Evolutionary conservation across 1,140 invertebrate genomes (phyloP).

Genomic region (Caenorhabditis briggsae): DNA sequence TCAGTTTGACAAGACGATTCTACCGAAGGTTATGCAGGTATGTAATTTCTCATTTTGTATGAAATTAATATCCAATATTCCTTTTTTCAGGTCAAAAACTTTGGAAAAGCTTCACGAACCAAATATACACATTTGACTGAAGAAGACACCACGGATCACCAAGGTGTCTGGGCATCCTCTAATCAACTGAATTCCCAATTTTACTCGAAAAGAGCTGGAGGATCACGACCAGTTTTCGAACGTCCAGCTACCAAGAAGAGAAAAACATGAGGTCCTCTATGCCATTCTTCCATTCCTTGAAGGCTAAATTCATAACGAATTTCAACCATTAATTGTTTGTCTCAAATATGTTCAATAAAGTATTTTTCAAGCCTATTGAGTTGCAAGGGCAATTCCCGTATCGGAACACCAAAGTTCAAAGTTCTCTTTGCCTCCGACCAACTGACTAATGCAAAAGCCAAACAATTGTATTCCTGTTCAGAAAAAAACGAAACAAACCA

Average conservation of each 20-base stretch:
- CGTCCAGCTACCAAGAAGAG: constrained; percentile 83
- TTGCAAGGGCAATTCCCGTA: not conserved
- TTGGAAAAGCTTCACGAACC: constrained; percentile 95
- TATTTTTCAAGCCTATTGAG: too few relatives aligned
- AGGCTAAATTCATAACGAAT: too few relatives aligned
- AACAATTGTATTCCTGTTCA: constrained; percentile 6
- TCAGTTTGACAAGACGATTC: constrained; percentile 97
- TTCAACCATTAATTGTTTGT: too few relatives aligned
- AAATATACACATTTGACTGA: constrained; percentile 99
- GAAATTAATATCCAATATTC: not conserved
- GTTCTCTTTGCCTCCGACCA: not conserved
- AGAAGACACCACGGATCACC: constrained; percentile 98
- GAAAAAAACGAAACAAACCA: not conserved
- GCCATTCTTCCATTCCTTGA: not conserved
- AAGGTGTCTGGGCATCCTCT: constrained; percentile 94
- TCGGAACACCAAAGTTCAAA: constrained; percentile 30
- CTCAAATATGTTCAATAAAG: too few relatives aligned
- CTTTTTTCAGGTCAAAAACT: constrained; percentile 89
- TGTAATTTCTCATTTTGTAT: constrained; percentile 37
- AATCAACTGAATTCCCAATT: constrained; percentile 91
- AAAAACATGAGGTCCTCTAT: constrained; percentile 12
- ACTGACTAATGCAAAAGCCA: constrained; percentile 30
- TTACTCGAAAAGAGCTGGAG: constrained; percentile 85
- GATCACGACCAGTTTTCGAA: constrained; percentile 94
- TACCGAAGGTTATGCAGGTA: constrained; percentile 98